A percentile compares a stretch with the other conserved stretches of the same genome.
Conservation (phyloP, 2,113 vertebrate species). For the Arenaria interpres region DNA sequence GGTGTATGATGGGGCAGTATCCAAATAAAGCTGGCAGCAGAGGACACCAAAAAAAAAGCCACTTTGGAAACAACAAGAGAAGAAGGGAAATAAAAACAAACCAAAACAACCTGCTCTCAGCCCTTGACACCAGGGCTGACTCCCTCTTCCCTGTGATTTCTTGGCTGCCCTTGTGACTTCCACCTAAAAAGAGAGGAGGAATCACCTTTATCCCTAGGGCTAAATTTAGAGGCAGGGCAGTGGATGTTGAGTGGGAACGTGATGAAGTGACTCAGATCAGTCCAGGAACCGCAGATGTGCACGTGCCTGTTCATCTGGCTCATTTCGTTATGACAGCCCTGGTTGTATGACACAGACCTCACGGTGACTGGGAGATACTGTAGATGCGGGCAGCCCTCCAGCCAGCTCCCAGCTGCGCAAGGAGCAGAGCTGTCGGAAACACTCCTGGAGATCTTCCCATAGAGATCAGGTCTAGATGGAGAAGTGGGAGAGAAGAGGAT, state of each 20-base stretch:
- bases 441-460: not conserved
- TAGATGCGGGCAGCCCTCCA: not conserved
- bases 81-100: not conserved
- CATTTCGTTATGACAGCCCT: not conserved
- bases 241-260: fast-evolving
- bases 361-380: not conserved
- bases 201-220: not conserved
- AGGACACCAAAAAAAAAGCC: not conserved
- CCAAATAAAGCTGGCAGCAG: not conserved
- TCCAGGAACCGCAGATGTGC: not conserved
- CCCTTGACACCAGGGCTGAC: not conserved
- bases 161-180: not conserved
- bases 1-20: not conserved
- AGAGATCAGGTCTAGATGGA: not conserved
- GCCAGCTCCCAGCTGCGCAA: not conserved
- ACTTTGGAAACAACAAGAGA: not conserved
- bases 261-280: not conserved
- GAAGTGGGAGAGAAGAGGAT: not conserved
- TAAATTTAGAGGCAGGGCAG: not conserved
- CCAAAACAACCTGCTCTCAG: not conserved
- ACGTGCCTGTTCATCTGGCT: not conserved
- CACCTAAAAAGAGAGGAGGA: conserved; percentile 10
- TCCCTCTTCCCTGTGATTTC: not conserved
- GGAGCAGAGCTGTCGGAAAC: not conserved
- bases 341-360: not conserved